Conservation (phyloP, 1,140 invertebrate species). For the Temnothorax curvispinosus region DNA sequence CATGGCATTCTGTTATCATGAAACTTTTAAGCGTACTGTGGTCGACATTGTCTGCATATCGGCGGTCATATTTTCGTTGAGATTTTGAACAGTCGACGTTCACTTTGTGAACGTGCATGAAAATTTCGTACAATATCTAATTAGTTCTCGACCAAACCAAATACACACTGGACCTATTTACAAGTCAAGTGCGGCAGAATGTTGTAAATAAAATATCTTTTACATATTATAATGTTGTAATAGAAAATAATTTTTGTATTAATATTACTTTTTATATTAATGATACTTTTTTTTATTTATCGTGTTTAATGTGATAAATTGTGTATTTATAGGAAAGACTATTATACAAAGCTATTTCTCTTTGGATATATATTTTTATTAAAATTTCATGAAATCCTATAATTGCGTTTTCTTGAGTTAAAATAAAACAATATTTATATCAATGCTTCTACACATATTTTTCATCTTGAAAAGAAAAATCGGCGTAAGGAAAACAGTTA, state of each 20-base stretch:
- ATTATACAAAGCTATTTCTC: neutral
- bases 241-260: neutral
- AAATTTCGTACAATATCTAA: neutral
- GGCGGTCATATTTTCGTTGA: constrained; percentile 27
- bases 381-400: neutral
- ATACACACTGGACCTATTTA: neutral
- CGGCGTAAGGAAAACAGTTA: neutral
- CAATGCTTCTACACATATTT: neutral
- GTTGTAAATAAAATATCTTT: neutral
- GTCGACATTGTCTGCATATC: constrained; percentile 54
- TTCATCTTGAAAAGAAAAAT: neutral
- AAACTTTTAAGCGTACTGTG: constrained; percentile 53
- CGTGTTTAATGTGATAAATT: neutral
- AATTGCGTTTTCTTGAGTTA: neutral
- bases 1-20: constrained; percentile 50
- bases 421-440: neutral
- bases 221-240: neutral
- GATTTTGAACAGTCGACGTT: constrained; percentile 17
- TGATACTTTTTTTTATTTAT: neutral
- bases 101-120: neutral
- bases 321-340: neutral
- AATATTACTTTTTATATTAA: neutral
- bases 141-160: neutral
- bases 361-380: neutral
- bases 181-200: neutral